Conservation (phyloP, 2,113 vertebrate genomes). For the Carlito syrichta region DNA sequence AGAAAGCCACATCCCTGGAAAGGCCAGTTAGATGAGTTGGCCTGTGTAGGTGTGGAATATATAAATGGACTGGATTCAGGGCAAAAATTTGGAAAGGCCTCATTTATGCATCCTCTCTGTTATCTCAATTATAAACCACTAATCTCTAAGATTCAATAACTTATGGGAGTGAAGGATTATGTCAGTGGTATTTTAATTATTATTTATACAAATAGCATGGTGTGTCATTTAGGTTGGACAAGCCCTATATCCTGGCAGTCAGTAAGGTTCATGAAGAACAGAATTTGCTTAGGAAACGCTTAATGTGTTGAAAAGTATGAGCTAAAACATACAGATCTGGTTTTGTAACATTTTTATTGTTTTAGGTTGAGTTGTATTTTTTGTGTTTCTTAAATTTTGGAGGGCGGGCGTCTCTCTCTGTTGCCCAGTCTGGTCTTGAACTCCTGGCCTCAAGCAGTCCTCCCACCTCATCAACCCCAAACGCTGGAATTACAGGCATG, state of each 20-base stretch:
- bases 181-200: neutral
- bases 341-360: neutral
- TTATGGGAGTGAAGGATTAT: neutral
- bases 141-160: neutral
- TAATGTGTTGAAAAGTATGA: neutral
- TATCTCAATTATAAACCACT: neutral
- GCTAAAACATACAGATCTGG: neutral
- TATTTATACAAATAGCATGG: neutral
- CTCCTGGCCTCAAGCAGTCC: no score
- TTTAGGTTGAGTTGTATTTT: neutral
- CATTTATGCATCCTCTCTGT: neutral
- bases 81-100: neutral
- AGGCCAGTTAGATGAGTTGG: neutral
- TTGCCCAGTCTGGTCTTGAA: no score
- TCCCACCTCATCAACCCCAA: no score
- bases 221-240: neutral
- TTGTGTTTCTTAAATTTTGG: neutral
- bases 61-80: neutral
- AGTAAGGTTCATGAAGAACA: neutral
- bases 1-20: neutral
- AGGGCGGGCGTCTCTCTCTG: no score
- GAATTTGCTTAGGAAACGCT: slow-evolving; percentile 8
- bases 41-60: neutral
- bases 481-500: no score
- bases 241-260: neutral